phyloP scores from a whole-genome alignment of 2,888 invertebrate genomes.

The Pristionchus exspectatus region DNA sequence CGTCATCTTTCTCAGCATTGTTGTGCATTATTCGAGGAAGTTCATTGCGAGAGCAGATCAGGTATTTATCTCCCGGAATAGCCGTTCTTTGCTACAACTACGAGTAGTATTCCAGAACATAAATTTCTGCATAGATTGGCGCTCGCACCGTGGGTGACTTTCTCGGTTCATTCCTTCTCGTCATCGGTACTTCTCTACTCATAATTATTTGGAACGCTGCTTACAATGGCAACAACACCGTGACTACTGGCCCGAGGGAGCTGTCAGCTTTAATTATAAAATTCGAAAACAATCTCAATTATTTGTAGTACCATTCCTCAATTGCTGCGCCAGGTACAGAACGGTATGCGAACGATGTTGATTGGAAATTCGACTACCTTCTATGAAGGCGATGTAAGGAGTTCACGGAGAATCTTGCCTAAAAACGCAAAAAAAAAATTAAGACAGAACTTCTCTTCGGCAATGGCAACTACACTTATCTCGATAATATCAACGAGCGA shows the following conservation, averaged over 20 bases:
- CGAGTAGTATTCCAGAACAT: not conserved
- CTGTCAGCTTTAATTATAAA: not conserved
- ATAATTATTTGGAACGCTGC: not conserved
- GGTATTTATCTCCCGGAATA: not conserved
- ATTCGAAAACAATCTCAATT: not conserved
- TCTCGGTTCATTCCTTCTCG: not conserved
- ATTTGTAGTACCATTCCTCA: not conserved
- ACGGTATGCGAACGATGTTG: not conserved
- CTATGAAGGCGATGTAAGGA: not conserved
- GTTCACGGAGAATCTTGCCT: not conserved
- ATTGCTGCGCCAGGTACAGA: not conserved
- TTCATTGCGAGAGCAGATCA: not conserved
- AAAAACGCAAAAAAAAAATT: no score
- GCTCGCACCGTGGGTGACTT: not conserved
- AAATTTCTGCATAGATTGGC: not conserved
- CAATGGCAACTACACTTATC: not conserved
- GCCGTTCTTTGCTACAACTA: no score
- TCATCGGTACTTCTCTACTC: not conserved
- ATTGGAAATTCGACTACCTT: not conserved
- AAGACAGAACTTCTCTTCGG: not conserved
- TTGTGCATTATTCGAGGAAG: not conserved
- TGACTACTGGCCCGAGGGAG: not conserved
- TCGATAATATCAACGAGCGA: slow-evolving; percentile 9
- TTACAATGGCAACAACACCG: slow-evolving; percentile 9
- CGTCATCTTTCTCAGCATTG: not conserved